Base-by-base conservation (phyloP, 2,113 vertebrate genomes). In the Phoenicopterus ruber region DNA sequence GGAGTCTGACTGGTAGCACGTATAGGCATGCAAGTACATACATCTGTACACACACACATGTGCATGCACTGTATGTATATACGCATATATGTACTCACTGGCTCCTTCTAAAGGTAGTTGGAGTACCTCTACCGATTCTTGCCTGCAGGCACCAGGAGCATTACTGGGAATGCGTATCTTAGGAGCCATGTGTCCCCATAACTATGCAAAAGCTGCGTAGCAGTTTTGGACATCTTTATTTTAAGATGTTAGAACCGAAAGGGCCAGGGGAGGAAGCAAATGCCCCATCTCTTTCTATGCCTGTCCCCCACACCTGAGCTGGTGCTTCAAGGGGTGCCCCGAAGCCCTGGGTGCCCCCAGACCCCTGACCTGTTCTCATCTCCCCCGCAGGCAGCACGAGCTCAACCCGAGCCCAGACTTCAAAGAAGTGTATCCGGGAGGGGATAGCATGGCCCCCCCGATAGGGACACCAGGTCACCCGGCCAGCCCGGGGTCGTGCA, bases 11-110 rank as follows among this genome's bases (percentile, higher is more conserved):
- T 87, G 70, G 32, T n/a, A 65, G 84, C 77, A 32, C 0, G 1
- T 59, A 46, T 3, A 59, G 57, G 10, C 78, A 42, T 72, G 66
- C 47, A 74, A 36, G 69, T 40, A 17, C 47, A 55, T 28, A 38
- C 14, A 28, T 7, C 21, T 25, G 1, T 25, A 52, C 15, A 55
- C 29, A 52, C 0, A 10, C 5, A n/a, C 15, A 3, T 3, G 1
- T 20, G 26, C 31, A 3, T 22, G 59, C 36, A 16, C 24, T 50
- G 17, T 47, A 14, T 42, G 50, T 13, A 11, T 28, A 14, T 36
- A 11, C 54, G 38, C 9, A 32, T 32, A 8, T 25, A n/a, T 10
- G 62, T 34, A 8, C 26, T 88, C 57, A 57, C 28, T 31, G 28
- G 8, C 29, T 70, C 63, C 49, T 85, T 63, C 44, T 65, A 20